Evolutionary conservation across 2,113 vertebrate genomes (phyloP).

Genomic region (Oreochromis aureus): DNA sequence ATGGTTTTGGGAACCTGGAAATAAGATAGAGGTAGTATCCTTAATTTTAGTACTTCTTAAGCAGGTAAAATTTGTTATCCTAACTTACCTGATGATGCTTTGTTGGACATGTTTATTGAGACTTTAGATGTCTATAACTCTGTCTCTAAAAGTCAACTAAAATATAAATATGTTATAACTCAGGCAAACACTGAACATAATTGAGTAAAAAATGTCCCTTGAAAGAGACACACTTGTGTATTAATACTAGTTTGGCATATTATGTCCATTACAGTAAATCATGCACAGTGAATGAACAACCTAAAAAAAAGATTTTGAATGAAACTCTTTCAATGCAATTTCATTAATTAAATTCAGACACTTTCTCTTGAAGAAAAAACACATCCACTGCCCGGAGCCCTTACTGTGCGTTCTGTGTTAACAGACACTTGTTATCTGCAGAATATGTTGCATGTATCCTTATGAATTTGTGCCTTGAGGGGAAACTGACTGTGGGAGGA

Average conservation of each 20-base stretch:
- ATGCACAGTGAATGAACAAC: not conserved
- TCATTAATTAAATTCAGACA: not conserved
- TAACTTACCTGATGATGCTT: not conserved
- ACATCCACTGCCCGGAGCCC: too few relatives aligned
- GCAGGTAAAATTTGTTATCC: not conserved
- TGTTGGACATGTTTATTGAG: not conserved
- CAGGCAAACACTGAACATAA: not conserved
- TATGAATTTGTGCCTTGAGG: not conserved
- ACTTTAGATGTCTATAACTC: not conserved
- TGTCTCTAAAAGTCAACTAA: not conserved
- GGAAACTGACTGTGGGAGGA: not conserved
- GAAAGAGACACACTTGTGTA: not conserved
- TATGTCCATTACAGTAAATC: not conserved
- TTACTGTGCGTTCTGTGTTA: not conserved
- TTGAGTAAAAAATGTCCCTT: not conserved
- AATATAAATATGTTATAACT: not conserved
- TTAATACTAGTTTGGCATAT: not conserved
- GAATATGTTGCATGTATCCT: rapidly evolving
- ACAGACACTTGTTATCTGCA: not conserved
- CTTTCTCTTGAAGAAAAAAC: not conserved
- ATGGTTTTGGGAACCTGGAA: not conserved
- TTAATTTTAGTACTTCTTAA: not conserved
- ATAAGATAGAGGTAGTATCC: not conserved
- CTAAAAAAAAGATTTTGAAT: not conserved
- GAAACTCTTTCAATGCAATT: rapidly evolving